Conservation (phyloP, 2,888 invertebrate genomes). For the Penaeus monodon region DNA sequence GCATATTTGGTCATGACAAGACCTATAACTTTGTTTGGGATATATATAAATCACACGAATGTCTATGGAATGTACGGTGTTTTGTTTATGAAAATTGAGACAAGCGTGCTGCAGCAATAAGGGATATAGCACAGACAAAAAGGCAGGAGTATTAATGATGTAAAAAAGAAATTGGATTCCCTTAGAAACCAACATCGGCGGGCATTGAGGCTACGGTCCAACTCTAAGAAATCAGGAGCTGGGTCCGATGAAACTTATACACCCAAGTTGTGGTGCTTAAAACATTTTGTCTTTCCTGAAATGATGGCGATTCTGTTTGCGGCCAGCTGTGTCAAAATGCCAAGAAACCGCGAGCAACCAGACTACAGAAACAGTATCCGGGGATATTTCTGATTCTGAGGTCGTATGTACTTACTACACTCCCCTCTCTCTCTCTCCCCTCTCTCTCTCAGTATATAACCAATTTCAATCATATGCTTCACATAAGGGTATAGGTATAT, state of each 20-base stretch:
- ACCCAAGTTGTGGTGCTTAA: slow-evolving; percentile 8
- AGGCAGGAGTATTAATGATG: too few relatives aligned
- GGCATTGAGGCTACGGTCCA: not conserved
- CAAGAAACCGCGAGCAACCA: slow-evolving; percentile 9
- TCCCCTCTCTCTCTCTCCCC: too few relatives aligned
- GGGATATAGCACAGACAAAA: slow-evolving; percentile 16
- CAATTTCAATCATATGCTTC: slow-evolving; percentile 5
- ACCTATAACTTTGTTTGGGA: too few relatives aligned
- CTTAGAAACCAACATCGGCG: slow-evolving; percentile 5
- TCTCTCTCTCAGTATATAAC: not conserved
- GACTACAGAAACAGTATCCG: slow-evolving; percentile 13
- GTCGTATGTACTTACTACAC: slow-evolving; percentile 3
- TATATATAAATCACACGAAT: too few relatives aligned
- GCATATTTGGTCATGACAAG: too few relatives aligned
- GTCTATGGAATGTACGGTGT: not conserved
- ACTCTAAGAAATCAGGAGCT: slow-evolving; percentile 2
- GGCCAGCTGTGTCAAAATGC: slow-evolving; percentile 13
- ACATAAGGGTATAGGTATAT: too few relatives aligned
- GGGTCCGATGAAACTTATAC: slow-evolving; percentile 1
- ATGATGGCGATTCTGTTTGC: slow-evolving; percentile 4
- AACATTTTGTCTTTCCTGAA: not conserved
- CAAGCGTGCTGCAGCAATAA: slow-evolving; percentile 6
- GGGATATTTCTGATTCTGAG: slow-evolving; percentile 2
- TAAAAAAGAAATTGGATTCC: slow-evolving; percentile 16
- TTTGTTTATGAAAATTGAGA: not conserved